Percentiles rank a stretch among this genome's conserved stretches.
Evolutionary conservation across 2,113 vertebrate genomes (phyloP).

Genomic region (Siniperca knerii): DNA sequence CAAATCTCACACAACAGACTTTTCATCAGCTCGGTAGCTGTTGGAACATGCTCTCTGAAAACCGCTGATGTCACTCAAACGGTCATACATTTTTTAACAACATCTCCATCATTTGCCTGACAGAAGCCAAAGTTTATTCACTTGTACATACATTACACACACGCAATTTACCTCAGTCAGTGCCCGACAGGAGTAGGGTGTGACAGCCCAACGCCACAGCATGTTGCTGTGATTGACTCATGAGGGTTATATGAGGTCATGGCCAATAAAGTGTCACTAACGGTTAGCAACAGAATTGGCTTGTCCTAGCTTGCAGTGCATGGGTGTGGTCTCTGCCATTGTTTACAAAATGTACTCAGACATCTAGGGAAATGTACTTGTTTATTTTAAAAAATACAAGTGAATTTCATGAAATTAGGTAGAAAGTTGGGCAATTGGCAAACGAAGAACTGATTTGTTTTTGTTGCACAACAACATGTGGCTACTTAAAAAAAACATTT

Average conservation of each 20-base stretch:
- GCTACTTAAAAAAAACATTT: background rate
- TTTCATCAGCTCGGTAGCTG: conserved; percentile 39
- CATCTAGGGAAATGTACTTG: conserved; percentile 16
- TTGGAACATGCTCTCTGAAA: conserved; percentile 51
- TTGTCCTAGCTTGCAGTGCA: conserved; percentile 57
- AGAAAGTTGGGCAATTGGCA: background rate
- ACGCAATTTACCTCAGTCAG: conserved; percentile 10
- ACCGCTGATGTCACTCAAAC: conserved; percentile 52
- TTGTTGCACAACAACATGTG: conserved; percentile 2
- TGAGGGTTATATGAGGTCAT: conserved; percentile 53
- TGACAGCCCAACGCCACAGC: conserved; percentile 37
- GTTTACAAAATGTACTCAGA: conserved; percentile 39
- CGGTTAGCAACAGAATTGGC: conserved; percentile 39
- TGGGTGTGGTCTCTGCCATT: conserved; percentile 33
- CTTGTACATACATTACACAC: conserved; percentile 20
- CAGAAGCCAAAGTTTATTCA: conserved; percentile 40
- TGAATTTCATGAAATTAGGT: background rate
- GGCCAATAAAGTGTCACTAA: conserved; percentile 57
- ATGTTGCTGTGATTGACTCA: conserved; percentile 46
- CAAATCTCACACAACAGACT: conserved; percentile 4
- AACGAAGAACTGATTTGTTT: background rate
- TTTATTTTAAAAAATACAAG: conserved; percentile 21
- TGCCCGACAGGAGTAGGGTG: conserved; percentile 59
- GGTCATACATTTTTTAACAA: conserved; percentile 43
- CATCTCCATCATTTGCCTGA: conserved; percentile 27